Evolutionary conservation across 2,888 invertebrate genomes (phyloP).

Genomic region (Meteorus colon): DNA sequence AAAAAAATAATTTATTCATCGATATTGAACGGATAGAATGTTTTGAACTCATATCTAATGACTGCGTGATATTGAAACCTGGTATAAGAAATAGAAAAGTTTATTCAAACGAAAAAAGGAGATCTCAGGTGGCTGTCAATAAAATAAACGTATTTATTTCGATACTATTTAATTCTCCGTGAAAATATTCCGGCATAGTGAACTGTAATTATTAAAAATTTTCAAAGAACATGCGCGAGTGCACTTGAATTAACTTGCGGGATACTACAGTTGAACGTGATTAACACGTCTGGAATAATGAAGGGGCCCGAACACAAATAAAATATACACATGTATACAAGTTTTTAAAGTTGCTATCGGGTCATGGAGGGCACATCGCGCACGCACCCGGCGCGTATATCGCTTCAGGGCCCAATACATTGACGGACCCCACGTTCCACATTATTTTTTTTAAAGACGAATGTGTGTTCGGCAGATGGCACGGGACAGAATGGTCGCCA

Average conservation of each 20-base stretch:
- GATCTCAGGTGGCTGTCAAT: too few relatives aligned
- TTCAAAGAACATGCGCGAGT: neutral
- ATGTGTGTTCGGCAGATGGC: slow-evolving; percentile 64
- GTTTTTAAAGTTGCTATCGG: slow-evolving; percentile 28
- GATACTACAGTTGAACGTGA: neutral
- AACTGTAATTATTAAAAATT: too few relatives aligned
- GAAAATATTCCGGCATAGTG: too few relatives aligned
- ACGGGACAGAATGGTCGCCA: slow-evolving; percentile 60
- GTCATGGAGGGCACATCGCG: slow-evolving; percentile 29
- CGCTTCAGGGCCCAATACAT: slow-evolving; percentile 42
- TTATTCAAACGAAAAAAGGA: too few relatives aligned
- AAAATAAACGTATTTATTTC: too few relatives aligned
- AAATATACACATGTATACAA: neutral
- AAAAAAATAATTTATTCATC: too few relatives aligned
- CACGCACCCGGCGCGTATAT: slow-evolving; percentile 36
- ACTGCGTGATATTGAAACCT: too few relatives aligned
- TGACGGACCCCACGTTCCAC: slow-evolving; percentile 50
- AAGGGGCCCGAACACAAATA: neutral
- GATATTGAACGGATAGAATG: too few relatives aligned
- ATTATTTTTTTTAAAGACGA: slow-evolving; percentile 39
- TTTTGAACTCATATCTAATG: too few relatives aligned
- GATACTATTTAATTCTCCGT: too few relatives aligned
- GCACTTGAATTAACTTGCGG: neutral
- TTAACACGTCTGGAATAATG: neutral
- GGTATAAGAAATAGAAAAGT: too few relatives aligned